These are phyloP conservation scores for Drosophila atroscutellata DNA, from an alignment of 2,888 invertebrate species.

Conservation along the genomic window DNA sequence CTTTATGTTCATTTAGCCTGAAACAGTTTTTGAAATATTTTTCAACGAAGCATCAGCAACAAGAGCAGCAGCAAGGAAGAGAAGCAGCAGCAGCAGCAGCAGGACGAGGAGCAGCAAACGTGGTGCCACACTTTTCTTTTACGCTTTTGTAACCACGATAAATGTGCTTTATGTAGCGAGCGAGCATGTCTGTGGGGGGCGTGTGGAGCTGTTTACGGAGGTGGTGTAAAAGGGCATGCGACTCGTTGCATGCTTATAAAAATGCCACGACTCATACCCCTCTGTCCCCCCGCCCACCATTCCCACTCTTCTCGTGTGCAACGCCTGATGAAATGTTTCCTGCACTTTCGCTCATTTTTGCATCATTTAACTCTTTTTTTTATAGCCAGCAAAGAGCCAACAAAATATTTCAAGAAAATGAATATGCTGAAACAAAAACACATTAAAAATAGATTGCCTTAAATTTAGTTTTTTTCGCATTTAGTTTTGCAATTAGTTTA, in stretches of 20 bases:
- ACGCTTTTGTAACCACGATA: conserved; percentile 81
- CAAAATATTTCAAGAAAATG: conserved; percentile 4
- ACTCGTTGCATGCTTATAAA: conserved; percentile 34
- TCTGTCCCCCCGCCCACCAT: background rate
- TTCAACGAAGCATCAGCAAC: conserved; percentile 41
- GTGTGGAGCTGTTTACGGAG: background rate
- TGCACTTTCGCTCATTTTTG: conserved; percentile 68
- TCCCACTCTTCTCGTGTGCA: background rate
- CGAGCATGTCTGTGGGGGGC: conserved; percentile 31
- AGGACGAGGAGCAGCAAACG: conserved; percentile 28
- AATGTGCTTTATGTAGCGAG: conserved; percentile 78
- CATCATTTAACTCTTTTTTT: conserved; percentile 45
- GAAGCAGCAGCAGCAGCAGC: background rate
- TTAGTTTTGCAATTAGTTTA: background rate
- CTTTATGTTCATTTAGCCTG: conserved; percentile 80
- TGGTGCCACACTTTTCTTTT: conserved; percentile 74
- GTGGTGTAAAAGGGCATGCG: conserved; percentile 26
- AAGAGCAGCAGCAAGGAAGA: background rate
- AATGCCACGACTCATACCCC: conserved; percentile 11
- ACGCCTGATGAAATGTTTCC: conserved; percentile 79
- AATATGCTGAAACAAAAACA: conserved; percentile 14
- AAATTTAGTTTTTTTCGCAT: background rate
- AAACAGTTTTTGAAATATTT: conserved; percentile 79
- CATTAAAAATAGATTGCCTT: background rate
- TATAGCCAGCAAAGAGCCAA: conserved; percentile 35